phyloP scores from a whole-genome alignment of 2,797 vertebrate genomes.

The Mormyrus hasselquistii region DNA sequence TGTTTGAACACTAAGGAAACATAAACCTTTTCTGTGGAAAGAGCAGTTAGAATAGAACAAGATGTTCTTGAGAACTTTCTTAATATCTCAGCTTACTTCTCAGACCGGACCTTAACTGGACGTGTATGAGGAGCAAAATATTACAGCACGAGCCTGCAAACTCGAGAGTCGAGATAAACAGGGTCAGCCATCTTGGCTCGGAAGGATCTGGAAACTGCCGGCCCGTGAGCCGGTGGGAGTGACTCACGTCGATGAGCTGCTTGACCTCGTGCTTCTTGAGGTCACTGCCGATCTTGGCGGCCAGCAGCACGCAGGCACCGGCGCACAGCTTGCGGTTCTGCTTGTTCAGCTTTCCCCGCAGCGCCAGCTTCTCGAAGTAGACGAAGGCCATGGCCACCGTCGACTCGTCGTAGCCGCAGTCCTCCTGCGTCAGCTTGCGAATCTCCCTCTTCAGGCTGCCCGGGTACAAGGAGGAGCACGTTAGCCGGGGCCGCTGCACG shows the following conservation, averaged over 20 bases:
- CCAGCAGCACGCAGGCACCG: constrained; percentile 88
- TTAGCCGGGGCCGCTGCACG: not conserved
- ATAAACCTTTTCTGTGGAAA: not conserved
- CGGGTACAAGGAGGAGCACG: not conserved
- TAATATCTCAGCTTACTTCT: not conserved
- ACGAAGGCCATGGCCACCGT: constrained; percentile 98
- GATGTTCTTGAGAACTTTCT: not conserved
- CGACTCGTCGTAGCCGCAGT: constrained; percentile 89
- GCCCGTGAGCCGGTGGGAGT: not conserved
- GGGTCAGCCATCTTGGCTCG: not conserved
- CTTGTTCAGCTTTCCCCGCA: constrained; percentile 94
- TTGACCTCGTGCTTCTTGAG: constrained; percentile 97
- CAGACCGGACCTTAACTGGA: not conserved
- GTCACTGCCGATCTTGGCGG: constrained; percentile 93
- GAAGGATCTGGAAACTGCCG: not conserved
- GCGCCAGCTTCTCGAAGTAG: constrained; percentile 97
- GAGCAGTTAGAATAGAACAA: not conserved
- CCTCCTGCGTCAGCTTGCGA: constrained; percentile 87
- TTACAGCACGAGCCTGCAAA: not conserved
- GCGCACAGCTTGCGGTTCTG: constrained; percentile 97
- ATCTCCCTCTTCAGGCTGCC: constrained; percentile 92
- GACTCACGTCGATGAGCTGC: constrained; percentile 88
- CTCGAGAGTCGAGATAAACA: not conserved
- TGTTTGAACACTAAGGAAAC: not conserved
- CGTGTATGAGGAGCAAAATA: not conserved